Conservation (phyloP, 2,113 vertebrate species). For the Pipa parva region DNA sequence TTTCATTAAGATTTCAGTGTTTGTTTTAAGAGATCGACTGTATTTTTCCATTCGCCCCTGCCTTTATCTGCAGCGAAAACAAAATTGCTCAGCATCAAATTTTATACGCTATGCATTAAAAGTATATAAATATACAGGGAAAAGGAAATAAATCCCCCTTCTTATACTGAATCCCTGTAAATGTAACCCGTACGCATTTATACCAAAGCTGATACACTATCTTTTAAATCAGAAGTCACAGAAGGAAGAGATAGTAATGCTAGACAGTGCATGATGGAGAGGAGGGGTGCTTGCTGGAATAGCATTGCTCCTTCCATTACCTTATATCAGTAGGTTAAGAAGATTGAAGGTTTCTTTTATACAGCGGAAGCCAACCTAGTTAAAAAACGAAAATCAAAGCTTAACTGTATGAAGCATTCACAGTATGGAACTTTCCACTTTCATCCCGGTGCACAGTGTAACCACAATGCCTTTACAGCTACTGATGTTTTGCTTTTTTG, state of each 20-base stretch:
- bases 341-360: constrained; percentile 14
- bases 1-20: not conserved
- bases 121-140: not conserved
- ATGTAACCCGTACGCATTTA: not conserved
- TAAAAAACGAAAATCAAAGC: constrained; percentile 1
- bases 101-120: not conserved
- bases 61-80: not conserved
- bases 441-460: not conserved
- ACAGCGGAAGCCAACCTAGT: constrained; percentile 7
- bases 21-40: not conserved
- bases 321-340: constrained; percentile 18
- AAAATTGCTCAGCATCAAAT: not conserved
- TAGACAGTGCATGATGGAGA: not conserved
- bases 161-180: not conserved
- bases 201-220: not conserved
- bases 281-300: constrained; percentile 10
- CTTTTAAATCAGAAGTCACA: constrained; percentile 10
- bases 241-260: not conserved
- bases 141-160: not conserved
- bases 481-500: constrained; percentile 30
- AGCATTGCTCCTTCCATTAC: constrained; percentile 11
- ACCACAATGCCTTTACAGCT: not conserved
- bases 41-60: not conserved
- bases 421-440: constrained; percentile 1
- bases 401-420: constrained; percentile 7